Base-by-base conservation (phyloP, 2,888 invertebrate genomes). In the Rotaria sp. region DNA sequence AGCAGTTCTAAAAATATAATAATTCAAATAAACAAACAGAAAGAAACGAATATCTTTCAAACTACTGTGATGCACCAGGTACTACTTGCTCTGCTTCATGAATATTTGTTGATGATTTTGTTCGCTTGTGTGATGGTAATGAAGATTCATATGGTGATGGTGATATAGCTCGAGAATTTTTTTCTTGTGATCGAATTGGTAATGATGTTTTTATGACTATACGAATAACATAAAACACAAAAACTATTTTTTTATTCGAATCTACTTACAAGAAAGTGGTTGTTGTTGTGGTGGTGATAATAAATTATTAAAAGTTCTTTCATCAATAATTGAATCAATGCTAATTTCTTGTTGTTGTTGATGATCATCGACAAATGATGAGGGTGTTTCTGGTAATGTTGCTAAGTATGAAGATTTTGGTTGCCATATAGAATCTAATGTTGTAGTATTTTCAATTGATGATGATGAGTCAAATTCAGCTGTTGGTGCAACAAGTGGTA, bases 91-190 rank as follows among this genome's bases (percentile, higher is more conserved):
- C 30, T 15, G 67, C 2, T 35, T 67, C 67, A 67, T 67, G 67
- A 18, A 67, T 67, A 35, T 67, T 67, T 24, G 75, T 75, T 13
- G 75, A 75, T 41, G 75, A 75, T 75, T 75, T 75, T 75, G 75
- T 75, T 75, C 75, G 38, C 13, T 75, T 75, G 8, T 75, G 38
- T 35, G 67, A 67, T 75, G 75, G 75, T 41, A 45, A 41, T 75
- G 75, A 75, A n/a, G 67, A 67, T 35, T 67, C 67, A 26, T 41
- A 41, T 11, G 45, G 38, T 45, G 75, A 75, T 75, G 75, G 75
- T 41, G 75, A 75, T 26, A 75, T 75, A 26, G 75, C 38, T 41
- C 75, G 75, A 45, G 75, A 38, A 41, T 24, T 26, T 41, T 75
- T 75, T 75, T 75, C 75, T 75, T 38, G 41, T 41, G 75, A 75